These are phyloP conservation scores for Empis livida DNA, from an alignment of 2,888 invertebrate species.

Conservation along the genomic window DNA sequence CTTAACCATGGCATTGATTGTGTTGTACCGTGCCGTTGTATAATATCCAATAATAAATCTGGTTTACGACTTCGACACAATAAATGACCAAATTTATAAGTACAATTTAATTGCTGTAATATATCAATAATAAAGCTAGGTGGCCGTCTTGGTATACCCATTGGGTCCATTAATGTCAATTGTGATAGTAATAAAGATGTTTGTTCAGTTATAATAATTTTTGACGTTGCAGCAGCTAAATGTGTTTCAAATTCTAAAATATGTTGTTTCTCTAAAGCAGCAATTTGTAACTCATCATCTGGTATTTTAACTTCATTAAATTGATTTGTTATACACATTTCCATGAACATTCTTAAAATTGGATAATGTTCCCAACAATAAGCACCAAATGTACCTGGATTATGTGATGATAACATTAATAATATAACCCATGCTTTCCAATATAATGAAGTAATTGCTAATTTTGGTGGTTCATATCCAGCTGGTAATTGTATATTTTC, in stretches of 20 bases:
- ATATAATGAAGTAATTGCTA: constrained; percentile 84
- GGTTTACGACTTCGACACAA: constrained; percentile 81
- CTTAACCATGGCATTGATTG: constrained; percentile 97
- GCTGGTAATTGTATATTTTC: constrained; percentile 80
- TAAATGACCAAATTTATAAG: constrained; percentile 73
- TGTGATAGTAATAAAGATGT: constrained; percentile 75
- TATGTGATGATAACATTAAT: constrained; percentile 81
- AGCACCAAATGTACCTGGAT: constrained; percentile 76
- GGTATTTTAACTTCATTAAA: constrained; percentile 43
- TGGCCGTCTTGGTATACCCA: constrained; percentile 69
- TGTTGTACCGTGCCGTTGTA: constrained; percentile 76
- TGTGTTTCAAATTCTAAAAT: constrained; percentile 84
- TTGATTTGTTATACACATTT: constrained; percentile 89
- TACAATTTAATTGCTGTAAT: constrained; percentile 60
- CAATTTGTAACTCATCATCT: constrained; percentile 53
- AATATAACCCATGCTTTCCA: constrained; percentile 92
- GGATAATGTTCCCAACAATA: constrained; percentile 84
- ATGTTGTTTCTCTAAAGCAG: constrained; percentile 58
- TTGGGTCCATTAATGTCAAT: constrained; percentile 74
- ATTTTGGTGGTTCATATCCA: constrained; percentile 67
- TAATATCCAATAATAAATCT: constrained; percentile 83
- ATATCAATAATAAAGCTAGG: constrained; percentile 66
- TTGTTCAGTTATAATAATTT: constrained; percentile 79
- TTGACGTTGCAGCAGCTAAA: constrained; percentile 78
- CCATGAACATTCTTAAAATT: constrained; percentile 79